Evolutionary conservation across 2,797 vertebrate genomes (phyloP).

Genomic region (Perodicticus potto): DNA sequence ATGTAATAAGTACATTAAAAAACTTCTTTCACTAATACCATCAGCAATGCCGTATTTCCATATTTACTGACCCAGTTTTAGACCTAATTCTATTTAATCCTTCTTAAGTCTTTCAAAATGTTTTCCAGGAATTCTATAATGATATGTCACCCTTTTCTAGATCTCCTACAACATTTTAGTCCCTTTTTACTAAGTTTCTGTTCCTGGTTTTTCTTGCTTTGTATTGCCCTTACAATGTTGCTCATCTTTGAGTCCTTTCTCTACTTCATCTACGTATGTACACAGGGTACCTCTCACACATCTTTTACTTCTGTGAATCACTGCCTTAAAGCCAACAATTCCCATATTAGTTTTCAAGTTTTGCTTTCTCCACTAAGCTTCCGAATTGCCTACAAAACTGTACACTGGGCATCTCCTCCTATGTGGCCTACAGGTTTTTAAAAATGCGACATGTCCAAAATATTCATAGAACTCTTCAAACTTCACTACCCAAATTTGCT

Average conservation of each 20-base stretch:
- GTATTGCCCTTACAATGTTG: neutral
- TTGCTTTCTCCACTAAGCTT: neutral
- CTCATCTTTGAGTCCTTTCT: neutral
- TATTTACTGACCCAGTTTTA: neutral
- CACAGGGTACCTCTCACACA: neutral
- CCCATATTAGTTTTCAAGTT: neutral
- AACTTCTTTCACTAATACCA: neutral
- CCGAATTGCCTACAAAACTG: neutral
- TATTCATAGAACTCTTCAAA: neutral
- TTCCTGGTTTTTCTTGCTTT: neutral
- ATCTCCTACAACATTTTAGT: neutral
- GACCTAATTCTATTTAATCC: neutral
- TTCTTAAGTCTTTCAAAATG: neutral
- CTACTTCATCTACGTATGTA: neutral
- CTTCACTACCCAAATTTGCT: neutral
- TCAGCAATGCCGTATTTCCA: neutral
- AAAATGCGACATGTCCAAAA: neutral
- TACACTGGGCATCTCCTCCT: neutral
- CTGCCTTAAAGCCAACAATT: neutral
- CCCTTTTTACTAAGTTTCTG: neutral
- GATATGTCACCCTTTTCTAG: neutral
- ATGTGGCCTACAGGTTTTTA: neutral
- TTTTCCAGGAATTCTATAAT: neutral
- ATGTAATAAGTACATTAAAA: neutral
- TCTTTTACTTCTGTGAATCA: neutral